Base-by-base conservation (phyloP, 2,797 vertebrate species). In the Okamejei kenojei region DNA sequence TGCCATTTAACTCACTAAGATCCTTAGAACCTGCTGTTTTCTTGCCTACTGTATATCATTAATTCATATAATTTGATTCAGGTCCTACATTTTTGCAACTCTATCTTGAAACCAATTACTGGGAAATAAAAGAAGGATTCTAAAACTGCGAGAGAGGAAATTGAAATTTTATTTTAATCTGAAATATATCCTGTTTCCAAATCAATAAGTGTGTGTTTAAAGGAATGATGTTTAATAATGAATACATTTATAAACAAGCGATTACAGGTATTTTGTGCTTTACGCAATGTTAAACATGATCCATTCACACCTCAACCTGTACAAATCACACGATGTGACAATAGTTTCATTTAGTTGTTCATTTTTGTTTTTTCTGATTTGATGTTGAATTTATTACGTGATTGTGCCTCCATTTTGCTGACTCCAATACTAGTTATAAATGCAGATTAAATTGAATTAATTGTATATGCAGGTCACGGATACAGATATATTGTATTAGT, bases 131-230 rank as follows among this genome's bases (percentile, higher is more conserved):
- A 86, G 63, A 45, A 45, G 19, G 21, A 23, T 54, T 80, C 93
- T 74, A 26, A 32, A 77, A 17, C 7, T 38, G 35, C 32, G 0
- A 9, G 74, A 86, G 80, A n/a, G n/a, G n/a, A 73, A 74, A 45
- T 29, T 93, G 61, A 78, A 82, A 65, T 77, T 86, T 86, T 45
- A 93, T 92, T 77, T 93, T 91, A 63, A 74, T 76, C 90, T 92
- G 90, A 92, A 74, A 54, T 26, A n/a, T 38, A 74, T 68, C 11
- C 54, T 5, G 10, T 74, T 74, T 92, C 35, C 68, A 73, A 21
- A 91, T 7, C 21, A 73, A 71, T 73, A 88, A 26, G 11, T 68
- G 15, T 32, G 10, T 35, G 23, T 54, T 23, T 54, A 15, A 54
- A 26, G 71, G 38, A 38, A n/a, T 73, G 26, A 45, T 45, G 38